phyloP scores from a whole-genome alignment of 1,140 invertebrate species.

The Tetramorium parvispinum region DNA sequence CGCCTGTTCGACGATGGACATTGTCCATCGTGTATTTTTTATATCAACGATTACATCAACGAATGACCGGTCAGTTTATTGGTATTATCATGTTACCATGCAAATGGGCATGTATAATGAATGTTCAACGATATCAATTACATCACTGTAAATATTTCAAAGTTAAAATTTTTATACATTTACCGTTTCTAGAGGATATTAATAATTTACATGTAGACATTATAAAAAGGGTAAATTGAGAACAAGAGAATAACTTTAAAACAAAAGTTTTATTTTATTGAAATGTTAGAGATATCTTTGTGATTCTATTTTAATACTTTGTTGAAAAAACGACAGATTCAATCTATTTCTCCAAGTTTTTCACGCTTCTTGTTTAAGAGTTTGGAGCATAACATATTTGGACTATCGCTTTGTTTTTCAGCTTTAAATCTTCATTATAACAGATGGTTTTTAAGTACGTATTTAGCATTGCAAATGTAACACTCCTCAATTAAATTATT shows the following conservation, averaged over 20 bases:
- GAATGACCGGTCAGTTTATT: background rate
- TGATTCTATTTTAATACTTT: background rate
- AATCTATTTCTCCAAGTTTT: background rate
- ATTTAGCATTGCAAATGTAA: constrained; percentile 1
- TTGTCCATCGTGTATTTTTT: constrained; percentile 38
- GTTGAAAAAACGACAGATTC: background rate
- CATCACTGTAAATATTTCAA: background rate
- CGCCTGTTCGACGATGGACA: background rate
- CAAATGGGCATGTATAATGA: background rate
- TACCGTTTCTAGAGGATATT: background rate
- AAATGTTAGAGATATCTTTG: background rate
- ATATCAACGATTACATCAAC: background rate
- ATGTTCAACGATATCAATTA: background rate
- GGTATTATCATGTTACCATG: constrained; percentile 3
- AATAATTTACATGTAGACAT: background rate
- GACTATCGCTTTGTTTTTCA: background rate
- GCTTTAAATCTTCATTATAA: background rate
- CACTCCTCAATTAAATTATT: background rate
- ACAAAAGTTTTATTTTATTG: background rate
- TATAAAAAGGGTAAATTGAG: background rate
- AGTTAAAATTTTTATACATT: background rate
- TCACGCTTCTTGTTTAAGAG: background rate
- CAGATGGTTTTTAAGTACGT: background rate
- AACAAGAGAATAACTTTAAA: too few relatives aligned
- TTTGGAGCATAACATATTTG: background rate